Evolutionary conservation across 1,140 invertebrate genomes (phyloP), one percentile per base, ranked within the genome.

Genomic region (Cyphomyrmex costatus): DNA sequence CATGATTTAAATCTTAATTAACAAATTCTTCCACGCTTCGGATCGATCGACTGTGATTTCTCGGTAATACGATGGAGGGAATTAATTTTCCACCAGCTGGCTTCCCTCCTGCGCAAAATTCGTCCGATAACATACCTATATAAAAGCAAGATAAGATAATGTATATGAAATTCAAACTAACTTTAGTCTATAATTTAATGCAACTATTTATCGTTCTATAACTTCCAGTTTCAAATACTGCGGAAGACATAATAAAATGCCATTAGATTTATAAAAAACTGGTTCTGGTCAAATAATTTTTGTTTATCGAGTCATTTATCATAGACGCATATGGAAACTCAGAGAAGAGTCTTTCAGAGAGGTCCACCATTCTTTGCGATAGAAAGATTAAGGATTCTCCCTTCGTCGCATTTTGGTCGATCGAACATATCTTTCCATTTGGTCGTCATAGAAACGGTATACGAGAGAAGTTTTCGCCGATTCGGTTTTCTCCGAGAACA

Each of bases 401-500:
- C 66, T 53, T 60, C 51, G 19, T 82, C 79, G 16, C 24, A 60
- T 42, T n/a, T n/a, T 33, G 42, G 24, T 16, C 60, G 76, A 78
- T 73, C 79, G 79, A 74, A 74, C 79, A 33, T 73, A 56, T 30
- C 36, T 80, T 73, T 83, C 79, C 79, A 83, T 83, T 83, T 83
- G 73, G 79, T 74, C 68, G 79, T 83, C 79, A 74, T 83, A 83
- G 79, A 70, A 83, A 83, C 79, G 79, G 53, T 33, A n/a, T 68
- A 74, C 6, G 30, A 74, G 36, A 56, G 30, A 24, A 61, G 21
- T 27, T 70, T 56, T 74, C 16, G 30, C 4, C 49, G 49, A 80
- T 70, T 68, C 36, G 51, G 21, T 71, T 71, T 30, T n/a, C 65
- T 71, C 19, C 19, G 14, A 83, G 53, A 60, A 60, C 30, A 73